phyloP scores from a whole-genome alignment of 2,113 vertebrate genomes.

The Alouatta palliata region DNA sequence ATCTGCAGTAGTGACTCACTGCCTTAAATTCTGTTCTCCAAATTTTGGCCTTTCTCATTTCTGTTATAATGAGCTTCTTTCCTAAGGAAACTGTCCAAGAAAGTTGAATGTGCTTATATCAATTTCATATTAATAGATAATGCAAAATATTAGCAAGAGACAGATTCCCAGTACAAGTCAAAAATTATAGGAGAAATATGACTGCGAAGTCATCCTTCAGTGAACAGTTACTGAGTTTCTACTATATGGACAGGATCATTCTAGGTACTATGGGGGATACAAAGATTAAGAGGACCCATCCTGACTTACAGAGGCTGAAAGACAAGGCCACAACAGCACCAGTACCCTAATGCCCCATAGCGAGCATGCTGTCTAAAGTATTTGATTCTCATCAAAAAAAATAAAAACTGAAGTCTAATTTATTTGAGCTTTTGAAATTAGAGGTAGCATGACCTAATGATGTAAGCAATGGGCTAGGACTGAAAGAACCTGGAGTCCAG shows the following conservation, averaged over 20 bases:
- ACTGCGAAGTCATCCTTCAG: background rate
- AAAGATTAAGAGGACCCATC: background rate
- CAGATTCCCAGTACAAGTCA: background rate
- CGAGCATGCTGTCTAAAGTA: background rate
- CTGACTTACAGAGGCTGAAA: background rate
- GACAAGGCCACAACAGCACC: background rate
- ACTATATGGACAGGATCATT: background rate
- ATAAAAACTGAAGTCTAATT: background rate
- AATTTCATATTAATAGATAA: background rate
- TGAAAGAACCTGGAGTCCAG: background rate
- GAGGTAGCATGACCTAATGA: background rate
- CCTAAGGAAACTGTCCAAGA: conserved; percentile 42
- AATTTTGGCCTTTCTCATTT: background rate
- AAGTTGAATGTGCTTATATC: conserved; percentile 16
- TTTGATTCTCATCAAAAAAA: background rate
- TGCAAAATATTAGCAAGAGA: conserved; percentile 17
- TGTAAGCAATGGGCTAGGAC: background rate
- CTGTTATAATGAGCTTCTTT: background rate
- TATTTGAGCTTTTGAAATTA: background rate
- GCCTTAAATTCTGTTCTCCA: conserved; percentile 23
- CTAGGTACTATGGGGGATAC: background rate
- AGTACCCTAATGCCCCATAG: background rate
- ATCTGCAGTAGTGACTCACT: conserved; percentile 24
- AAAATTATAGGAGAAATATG: conserved; percentile 32
- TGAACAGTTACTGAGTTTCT: background rate